phyloP scores from a whole-genome alignment of 2,113 vertebrate species.

The Poeciliopsis retropinna region DNA sequence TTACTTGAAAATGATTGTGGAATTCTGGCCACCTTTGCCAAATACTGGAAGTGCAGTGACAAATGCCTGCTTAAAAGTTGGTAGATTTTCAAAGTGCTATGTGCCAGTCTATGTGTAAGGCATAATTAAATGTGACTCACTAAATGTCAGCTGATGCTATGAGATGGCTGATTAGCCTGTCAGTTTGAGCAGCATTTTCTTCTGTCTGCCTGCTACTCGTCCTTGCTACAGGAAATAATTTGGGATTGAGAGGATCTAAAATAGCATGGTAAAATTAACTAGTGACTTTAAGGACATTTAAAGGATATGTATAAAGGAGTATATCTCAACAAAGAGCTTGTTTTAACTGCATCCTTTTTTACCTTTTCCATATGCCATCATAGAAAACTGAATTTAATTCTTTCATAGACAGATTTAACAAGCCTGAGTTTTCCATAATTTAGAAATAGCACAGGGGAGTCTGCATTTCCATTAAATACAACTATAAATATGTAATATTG shows the following conservation, averaged over 20 bases:
- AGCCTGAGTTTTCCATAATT: neutral
- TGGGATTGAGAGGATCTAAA: too few species aligned
- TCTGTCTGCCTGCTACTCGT: neutral
- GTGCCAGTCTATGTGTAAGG: neutral
- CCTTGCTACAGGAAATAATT: neutral
- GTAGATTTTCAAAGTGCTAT: neutral
- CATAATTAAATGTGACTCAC: neutral
- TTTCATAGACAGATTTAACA: neutral
- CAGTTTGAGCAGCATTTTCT: neutral
- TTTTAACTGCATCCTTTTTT: neutral
- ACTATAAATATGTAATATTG: neutral
- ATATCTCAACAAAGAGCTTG: neutral
- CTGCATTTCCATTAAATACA: neutral
- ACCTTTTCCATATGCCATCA: neutral
- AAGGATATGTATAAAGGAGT: neutral
- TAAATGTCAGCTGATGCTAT: neutral
- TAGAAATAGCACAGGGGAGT: neutral
- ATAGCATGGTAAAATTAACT: neutral
- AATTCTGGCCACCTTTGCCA: neutral
- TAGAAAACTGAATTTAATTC: neutral
- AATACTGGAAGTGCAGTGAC: neutral
- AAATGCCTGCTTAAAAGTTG: neutral
- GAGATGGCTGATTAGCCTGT: neutral
- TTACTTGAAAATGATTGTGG: neutral
- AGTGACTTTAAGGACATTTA: neutral